Base-by-base conservation (phyloP, 2,888 invertebrate genomes). In the Stenichneumon culpator region DNA sequence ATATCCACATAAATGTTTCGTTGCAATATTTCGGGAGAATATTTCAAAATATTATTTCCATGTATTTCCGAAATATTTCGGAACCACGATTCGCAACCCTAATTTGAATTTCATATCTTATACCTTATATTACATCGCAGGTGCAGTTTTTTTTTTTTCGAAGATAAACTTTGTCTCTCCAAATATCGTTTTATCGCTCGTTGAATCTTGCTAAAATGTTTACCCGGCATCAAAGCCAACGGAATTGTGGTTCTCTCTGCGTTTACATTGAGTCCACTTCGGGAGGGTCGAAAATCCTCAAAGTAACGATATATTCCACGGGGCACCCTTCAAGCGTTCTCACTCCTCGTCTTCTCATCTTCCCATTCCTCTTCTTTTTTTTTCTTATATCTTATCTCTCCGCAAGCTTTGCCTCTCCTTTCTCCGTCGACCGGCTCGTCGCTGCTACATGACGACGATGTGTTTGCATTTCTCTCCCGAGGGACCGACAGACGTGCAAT, bases 401-500 rank as follows among this genome's bases (percentile, higher is more conserved):
- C 28, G 57, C 67, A 74, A 50, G 44, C 67, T 47, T 36, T 32
- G 70, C 83, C 79, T 75, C 86, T 84, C 81, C 77, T 84, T 69
- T 81, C 82, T 79, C 87, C 86, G 87, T 85, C 83, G 79, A 65
- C 36, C 77, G 73, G 32, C 82, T 82, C 77, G 70, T 57, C 67
- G 70, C 80, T 80, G 74, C 86, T 70, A 50, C 39, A 79, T 82
- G 39, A 70, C 81, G 81, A 87, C 87, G 83, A 79, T 87, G 90
- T 93, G 93, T 93, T 93, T 93, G 93, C 93, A 93, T 93, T 93
- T 90, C 89, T 88, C 89, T 91, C 90, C 88, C 90, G 88, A 87
- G 89, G 84, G 87, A 88, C 86, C 60, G 88, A 86, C 87, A 82
- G 89, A 88, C 87, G 90, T 89, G 92, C 92, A 92, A 93, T 93